Evolutionary conservation across 2,888 invertebrate genomes (phyloP), one percentile per base, ranked within the genome.

Genomic region (Nephrotoma guestfalica): DNA sequence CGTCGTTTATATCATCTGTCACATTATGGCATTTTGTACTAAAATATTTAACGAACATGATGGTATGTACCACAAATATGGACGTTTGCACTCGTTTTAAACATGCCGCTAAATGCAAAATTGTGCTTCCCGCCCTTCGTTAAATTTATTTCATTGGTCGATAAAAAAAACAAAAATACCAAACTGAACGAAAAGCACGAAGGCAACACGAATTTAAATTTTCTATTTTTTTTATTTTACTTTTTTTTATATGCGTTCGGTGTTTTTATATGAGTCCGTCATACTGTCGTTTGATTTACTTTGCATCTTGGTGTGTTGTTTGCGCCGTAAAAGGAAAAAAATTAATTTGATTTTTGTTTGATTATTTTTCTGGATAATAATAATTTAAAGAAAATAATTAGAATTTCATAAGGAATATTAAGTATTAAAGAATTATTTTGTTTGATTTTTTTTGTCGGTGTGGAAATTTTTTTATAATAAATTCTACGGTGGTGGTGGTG

Each of bases 101-200:
- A 84, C 84, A 15, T 41, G 42, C 84, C 41, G 15, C n/a, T 41
- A 11, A n/a, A 13, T 41, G 6, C 84, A 84, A 42, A 84, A 15
- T 84, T 84, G 84, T 84, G 84, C 84, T 84, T 84, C 84, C 84
- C 84, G 84, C 84, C 84, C 41, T 71, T 84, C 84, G 84, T 84
- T 84, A n/a, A 84, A 4, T 41, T 7, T 84, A 84, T 84, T 84
- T 84, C 15, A 84, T 84, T 84, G 84, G 84, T 84, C 42, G 84
- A 84, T 41, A 84, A 41, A 84, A 84, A 41, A 84, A 84, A 84
- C 42, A 41, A 51, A 51, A 51, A 71, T 71, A 71, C 30, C 30
- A 71, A 71, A 84, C 15, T 84, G 41, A 84, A 84, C 84, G 84
- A 84, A 84, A 84, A 84, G 0, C n/a, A 84, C 84, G 84, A 84